Evolutionary conservation across 1,140 invertebrate genomes (phyloP), one percentile per base, ranked within the genome.

Genomic region (Carcinoscorpius rotundicauda): DNA sequence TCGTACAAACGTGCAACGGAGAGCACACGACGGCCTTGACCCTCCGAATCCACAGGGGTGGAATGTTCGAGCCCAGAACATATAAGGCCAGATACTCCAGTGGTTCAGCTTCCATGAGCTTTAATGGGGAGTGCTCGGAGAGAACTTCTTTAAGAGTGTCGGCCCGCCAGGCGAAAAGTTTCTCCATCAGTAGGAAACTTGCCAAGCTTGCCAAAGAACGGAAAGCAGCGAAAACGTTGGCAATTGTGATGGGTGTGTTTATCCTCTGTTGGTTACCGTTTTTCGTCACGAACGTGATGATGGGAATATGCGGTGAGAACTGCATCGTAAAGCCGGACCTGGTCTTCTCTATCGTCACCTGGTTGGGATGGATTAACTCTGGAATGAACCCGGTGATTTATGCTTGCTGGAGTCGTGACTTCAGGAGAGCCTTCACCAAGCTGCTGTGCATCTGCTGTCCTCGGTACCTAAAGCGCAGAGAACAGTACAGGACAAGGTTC

Each of bases 331-430:
- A 94, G 65, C 89, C 91, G 72, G 87, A 95, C 72, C 84, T 94
- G 60, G 86, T 97, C 65, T 29, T 29, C 29, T 89, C 90, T 29
- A 85, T 97, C 51, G 91, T 98, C 53, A 97, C 93, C 52, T 99
- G 97, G 97, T 84, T 98, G 4, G 97, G 97, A 59, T 99, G 97
- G 91, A 91, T 98, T 72, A 99, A 99, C 79, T 98, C 94, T 49
- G 88, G 90, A 58, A 94, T 97, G 91, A 97, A 97, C 80, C 93
- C 93, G 3, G 88, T 97, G 62, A 98, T 98, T 72, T 98, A 98
- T 77, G 93, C 93, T 3, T 96, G 90, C 73, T 97, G 92, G 89
- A 95, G 91, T 77, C 83, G 88, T 75, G 94, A 98, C 76, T 97
- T 97, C 78, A 82, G 93, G 79, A 88, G 92, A 55, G 78, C 78